Conservation (phyloP, 2,113 vertebrate genomes). For the Chloropsis hardwickii region DNA sequence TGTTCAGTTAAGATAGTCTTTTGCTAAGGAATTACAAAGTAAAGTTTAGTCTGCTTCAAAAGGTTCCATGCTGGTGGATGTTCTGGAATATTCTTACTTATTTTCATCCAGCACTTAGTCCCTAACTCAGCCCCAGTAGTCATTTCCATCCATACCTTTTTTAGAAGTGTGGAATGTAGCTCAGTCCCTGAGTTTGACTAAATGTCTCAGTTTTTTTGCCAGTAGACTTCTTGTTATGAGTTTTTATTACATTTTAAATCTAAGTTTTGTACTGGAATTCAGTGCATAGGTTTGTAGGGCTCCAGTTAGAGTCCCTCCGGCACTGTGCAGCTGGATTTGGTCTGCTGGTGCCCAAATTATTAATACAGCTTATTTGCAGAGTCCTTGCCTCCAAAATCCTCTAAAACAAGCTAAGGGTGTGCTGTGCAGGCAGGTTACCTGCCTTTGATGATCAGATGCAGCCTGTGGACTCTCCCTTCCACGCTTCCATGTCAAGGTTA, state of each 20-base stretch:
- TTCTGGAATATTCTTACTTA: not conserved
- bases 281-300: not conserved
- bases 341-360: not conserved
- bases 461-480: not conserved
- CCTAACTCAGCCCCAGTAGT: not conserved
- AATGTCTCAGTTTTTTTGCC: not conserved
- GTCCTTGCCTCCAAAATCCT: not conserved
- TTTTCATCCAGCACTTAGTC: not conserved
- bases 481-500: fast-evolving
- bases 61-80: not conserved
- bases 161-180: not conserved
- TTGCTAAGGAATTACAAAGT: not conserved
- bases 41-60: not conserved
- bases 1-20: not conserved
- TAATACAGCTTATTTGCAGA: not conserved
- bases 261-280: not conserved
- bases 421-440: not conserved
- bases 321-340: not conserved
- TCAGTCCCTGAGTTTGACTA: not conserved
- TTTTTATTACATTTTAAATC: not conserved
- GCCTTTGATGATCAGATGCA: not conserved
- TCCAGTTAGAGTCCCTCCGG: not conserved
- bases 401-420: not conserved
- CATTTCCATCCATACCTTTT: not conserved
- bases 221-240: not conserved